A percentile compares a stretch with the other conserved stretches of the same genome.
These are phyloP conservation scores for Stratiomys singularior DNA, from an alignment of 2,888 invertebrate genomes.

Conservation along the genomic window DNA sequence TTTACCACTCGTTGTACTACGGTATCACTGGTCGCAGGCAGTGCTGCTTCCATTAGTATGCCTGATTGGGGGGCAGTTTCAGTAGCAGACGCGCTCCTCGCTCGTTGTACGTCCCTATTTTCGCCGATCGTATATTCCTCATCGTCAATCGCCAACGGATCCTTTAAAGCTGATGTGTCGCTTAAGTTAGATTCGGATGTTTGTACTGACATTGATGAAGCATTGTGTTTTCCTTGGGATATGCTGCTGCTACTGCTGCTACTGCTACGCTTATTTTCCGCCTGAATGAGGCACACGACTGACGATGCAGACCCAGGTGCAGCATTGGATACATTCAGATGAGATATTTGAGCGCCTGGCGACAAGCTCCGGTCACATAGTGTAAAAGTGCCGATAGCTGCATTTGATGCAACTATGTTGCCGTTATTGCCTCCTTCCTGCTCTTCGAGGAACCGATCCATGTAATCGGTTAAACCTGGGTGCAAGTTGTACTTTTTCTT, in stretches of 20 bases:
- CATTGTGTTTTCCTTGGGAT: background rate
- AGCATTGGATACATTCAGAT: background rate
- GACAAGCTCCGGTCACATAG: constrained; percentile 28
- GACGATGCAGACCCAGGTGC: background rate
- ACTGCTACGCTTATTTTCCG: constrained; percentile 16
- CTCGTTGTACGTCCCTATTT: background rate
- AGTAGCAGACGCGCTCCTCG: background rate
- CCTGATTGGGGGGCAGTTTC: background rate
- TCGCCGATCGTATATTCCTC: background rate
- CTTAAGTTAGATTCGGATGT: background rate
- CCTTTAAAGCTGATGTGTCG: background rate
- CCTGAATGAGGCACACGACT: constrained; percentile 1
- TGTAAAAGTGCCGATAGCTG: background rate
- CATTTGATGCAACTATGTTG: background rate
- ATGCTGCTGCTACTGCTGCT: too few species aligned
- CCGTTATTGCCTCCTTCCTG: constrained; percentile 69
- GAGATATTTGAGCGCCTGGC: background rate
- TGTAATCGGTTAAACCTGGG: constrained; percentile 92
- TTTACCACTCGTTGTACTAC: background rate
- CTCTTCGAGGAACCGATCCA: constrained; percentile 92
- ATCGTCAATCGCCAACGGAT: constrained; percentile 7
- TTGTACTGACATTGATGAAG: background rate
- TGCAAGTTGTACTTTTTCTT: constrained; percentile 93
- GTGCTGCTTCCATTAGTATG: background rate
- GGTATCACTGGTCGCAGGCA: background rate